Conservation (phyloP, 92 coral and sea anemone species). For the Montipora capitata region DNA sequence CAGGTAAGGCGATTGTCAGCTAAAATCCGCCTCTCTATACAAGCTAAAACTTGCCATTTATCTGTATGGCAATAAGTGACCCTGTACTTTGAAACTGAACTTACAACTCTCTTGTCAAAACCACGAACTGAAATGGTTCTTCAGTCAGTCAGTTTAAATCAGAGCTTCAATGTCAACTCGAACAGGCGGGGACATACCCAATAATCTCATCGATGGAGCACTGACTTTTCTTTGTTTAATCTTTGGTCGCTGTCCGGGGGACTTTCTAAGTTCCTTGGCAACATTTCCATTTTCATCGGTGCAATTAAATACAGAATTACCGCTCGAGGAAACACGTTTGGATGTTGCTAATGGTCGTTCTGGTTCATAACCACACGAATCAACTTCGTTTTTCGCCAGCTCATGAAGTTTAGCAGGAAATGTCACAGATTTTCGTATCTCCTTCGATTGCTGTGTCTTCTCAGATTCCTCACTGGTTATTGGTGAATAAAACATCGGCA, state of each 20-base stretch:
- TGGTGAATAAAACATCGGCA: slow-evolving; percentile 76
- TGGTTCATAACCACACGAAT: slow-evolving; percentile 23
- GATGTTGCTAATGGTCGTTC: slow-evolving; percentile 2
- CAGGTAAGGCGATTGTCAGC: too few relatives aligned
- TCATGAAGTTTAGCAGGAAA: background rate
- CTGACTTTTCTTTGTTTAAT: slow-evolving; percentile 23
- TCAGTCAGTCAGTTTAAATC: slow-evolving; percentile 1
- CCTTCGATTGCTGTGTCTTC: background rate
- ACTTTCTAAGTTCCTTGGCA: background rate
- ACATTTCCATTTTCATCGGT: slow-evolving; percentile 29
- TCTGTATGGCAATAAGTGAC: too few relatives aligned
- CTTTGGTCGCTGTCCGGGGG: slow-evolving; percentile 9
- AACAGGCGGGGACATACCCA: background rate
- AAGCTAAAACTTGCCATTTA: too few relatives aligned
- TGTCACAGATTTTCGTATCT: slow-evolving; percentile 13
- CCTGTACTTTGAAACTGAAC: too few relatives aligned
- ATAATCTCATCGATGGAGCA: slow-evolving; percentile 15
- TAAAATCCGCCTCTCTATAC: too few relatives aligned
- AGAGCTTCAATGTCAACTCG: slow-evolving; percentile 58
- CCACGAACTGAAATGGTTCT: background rate
- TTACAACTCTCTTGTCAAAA: too few relatives aligned
- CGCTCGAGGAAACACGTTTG: background rate
- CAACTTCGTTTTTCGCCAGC: background rate
- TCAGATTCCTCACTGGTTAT: slow-evolving; percentile 31
- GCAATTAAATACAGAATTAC: slow-evolving; percentile 14